These are phyloP conservation scores for Catharus bicknelli DNA, from an alignment of 2,113 vertebrate species.

Conservation along the genomic window DNA sequence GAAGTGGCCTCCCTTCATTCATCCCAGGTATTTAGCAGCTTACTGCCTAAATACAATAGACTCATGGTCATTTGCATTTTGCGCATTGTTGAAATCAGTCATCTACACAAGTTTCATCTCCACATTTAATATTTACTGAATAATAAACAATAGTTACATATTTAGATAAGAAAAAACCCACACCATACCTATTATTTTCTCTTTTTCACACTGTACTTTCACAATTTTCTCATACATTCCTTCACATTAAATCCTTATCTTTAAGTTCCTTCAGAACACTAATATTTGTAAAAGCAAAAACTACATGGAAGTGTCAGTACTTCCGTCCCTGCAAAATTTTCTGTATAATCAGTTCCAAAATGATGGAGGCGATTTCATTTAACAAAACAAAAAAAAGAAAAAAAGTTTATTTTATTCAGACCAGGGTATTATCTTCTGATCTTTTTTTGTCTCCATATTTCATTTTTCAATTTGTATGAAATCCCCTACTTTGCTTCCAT, in stretches of 20 bases:
- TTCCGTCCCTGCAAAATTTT: not conserved
- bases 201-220: not conserved
- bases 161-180: not conserved
- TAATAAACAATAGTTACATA: not conserved
- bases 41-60: slow-evolving; percentile 33
- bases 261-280: not conserved
- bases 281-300: not conserved
- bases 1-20: not conserved
- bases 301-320: not conserved
- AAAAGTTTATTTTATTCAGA: not conserved
- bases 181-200: not conserved
- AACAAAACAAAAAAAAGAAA: not conserved
- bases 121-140: slow-evolving; percentile 27
- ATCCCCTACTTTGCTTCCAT: not conserved
- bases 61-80: not conserved
- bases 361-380: not conserved
- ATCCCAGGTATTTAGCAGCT: slow-evolving; percentile 13
- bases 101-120: not conserved
- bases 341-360: not conserved
- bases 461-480: not conserved
- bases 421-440: not conserved
- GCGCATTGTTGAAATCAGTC: not conserved
- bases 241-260: not conserved
- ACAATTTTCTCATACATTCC: not conserved
- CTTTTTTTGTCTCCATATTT: not conserved